phyloP scores from a whole-genome alignment of 2,888 invertebrate genomes.

The Rotaria magnacalcarata region DNA sequence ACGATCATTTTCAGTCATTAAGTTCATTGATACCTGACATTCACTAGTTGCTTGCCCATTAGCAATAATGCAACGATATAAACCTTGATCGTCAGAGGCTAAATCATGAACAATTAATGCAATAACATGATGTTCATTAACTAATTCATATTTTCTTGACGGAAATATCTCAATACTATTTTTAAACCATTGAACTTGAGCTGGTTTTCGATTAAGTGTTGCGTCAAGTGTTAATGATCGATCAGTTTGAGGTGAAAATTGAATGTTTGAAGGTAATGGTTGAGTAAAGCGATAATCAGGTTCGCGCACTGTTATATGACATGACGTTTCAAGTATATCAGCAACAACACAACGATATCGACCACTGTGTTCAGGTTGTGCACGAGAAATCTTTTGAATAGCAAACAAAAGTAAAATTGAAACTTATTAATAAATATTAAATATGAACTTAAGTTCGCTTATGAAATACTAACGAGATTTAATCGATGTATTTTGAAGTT shows the following conservation, averaged over 20 bases:
- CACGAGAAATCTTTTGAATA: not conserved
- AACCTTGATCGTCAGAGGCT: slow-evolving; percentile 38
- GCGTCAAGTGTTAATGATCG: slow-evolving; percentile 38
- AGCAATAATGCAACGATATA: slow-evolving; percentile 39
- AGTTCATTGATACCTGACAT: slow-evolving; percentile 35
- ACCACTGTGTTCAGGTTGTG: not conserved
- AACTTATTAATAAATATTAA: too few species aligned
- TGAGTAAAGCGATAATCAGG: slow-evolving; percentile 14
- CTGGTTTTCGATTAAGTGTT: slow-evolving; percentile 39
- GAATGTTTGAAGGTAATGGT: slow-evolving; percentile 26
- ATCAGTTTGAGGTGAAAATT: not conserved
- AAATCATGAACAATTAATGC: slow-evolving; percentile 45
- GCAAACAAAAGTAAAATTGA: not conserved
- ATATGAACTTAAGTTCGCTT: too few species aligned
- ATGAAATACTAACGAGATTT: too few species aligned
- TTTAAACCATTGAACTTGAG: slow-evolving; percentile 39
- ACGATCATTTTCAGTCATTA: slow-evolving; percentile 35
- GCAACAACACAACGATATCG: not conserved
- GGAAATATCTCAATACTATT: slow-evolving; percentile 36
- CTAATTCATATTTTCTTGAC: slow-evolving; percentile 40
- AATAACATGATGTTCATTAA: slow-evolving; percentile 43
- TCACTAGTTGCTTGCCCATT: slow-evolving; percentile 4
- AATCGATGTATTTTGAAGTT: too few species aligned
- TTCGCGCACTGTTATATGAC: slow-evolving; percentile 21
- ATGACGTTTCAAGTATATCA: not conserved